Evolutionary conservation across 2,888 invertebrate species (phyloP).

Genomic region (Melipona beecheii): DNA sequence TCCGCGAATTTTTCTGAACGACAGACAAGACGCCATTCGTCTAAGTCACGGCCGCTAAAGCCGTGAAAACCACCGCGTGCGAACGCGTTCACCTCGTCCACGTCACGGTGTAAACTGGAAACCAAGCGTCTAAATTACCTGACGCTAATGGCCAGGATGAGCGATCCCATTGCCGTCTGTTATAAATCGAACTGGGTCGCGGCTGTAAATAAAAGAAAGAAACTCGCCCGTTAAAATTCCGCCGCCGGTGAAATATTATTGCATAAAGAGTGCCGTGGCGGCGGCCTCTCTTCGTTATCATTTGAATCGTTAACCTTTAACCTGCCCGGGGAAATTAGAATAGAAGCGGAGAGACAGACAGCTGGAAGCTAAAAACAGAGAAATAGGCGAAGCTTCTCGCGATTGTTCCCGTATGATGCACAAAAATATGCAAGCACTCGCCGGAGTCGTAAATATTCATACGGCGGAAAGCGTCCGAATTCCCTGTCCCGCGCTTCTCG

Average conservation of each 20-base stretch:
- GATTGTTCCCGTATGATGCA: background rate
- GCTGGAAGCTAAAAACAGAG: background rate
- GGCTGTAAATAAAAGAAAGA: slow-evolving; percentile 36
- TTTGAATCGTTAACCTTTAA: slow-evolving; percentile 46
- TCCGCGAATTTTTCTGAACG: background rate
- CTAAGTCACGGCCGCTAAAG: background rate
- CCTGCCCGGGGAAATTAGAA: slow-evolving; percentile 24
- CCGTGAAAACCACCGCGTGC: background rate
- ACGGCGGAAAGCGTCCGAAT: background rate
- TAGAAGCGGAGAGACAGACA: slow-evolving; percentile 6
- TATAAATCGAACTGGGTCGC: slow-evolving; percentile 53
- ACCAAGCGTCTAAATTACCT: slow-evolving; percentile 49
- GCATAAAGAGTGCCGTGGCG: slow-evolving; percentile 14
- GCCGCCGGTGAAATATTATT: slow-evolving; percentile 26
- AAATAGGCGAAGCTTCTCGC: background rate
- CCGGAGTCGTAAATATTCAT: slow-evolving; percentile 26
- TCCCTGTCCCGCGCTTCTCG: background rate
- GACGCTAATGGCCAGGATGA: slow-evolving; percentile 45
- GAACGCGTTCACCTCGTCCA: slow-evolving; percentile 21
- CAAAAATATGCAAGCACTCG: background rate
- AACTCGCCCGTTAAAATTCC: slow-evolving; percentile 45
- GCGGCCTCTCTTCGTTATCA: slow-evolving; percentile 29
- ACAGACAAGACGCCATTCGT: background rate
- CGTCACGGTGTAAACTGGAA: slow-evolving; percentile 21
- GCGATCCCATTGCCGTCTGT: slow-evolving; percentile 5